A percentile compares a stretch with the other conserved stretches of the same genome.
Evolutionary conservation across 2,797 vertebrate genomes (phyloP).

Genomic region (Hylomyscus alleni): DNA sequence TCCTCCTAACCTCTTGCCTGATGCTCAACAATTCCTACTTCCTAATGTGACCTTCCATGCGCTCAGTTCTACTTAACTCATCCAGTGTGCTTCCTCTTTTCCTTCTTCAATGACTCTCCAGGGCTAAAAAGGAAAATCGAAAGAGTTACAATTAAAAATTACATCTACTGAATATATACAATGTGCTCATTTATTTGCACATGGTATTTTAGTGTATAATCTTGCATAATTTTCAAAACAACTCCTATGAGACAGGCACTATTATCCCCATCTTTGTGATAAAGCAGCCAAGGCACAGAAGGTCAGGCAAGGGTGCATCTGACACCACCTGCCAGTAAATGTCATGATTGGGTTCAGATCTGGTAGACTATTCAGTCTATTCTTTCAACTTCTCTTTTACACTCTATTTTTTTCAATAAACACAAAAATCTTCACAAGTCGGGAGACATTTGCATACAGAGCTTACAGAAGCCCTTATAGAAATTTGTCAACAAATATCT

Average conservation of each 20-base stretch:
- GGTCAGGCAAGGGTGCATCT: neutral
- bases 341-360: neutral
- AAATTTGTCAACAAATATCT: conserved; percentile 29
- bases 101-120: conserved; percentile 65
- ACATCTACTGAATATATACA: conserved; percentile 18
- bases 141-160: conserved; percentile 65
- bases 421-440: conserved; percentile 23
- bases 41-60: neutral
- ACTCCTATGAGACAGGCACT: conserved; percentile 20
- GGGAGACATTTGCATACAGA: conserved; percentile 17
- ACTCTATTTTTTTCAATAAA: conserved; percentile 22
- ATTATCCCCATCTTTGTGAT: conserved; percentile 54
- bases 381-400: conserved; percentile 50
- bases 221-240: conserved; percentile 64
- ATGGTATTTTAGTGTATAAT: conserved; percentile 29
- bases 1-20: neutral
- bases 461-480: neutral
- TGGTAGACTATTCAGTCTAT: neutral
- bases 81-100: conserved; percentile 38
- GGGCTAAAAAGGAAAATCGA: conserved; percentile 58
- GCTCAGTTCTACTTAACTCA: conserved; percentile 60
- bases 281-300: conserved; percentile 4
- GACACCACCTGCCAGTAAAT: neutral
- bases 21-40: conserved; percentile 25
- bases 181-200: conserved; percentile 45